Conservation (phyloP, 2,113 vertebrate species). For the Silurus meridionalis region DNA sequence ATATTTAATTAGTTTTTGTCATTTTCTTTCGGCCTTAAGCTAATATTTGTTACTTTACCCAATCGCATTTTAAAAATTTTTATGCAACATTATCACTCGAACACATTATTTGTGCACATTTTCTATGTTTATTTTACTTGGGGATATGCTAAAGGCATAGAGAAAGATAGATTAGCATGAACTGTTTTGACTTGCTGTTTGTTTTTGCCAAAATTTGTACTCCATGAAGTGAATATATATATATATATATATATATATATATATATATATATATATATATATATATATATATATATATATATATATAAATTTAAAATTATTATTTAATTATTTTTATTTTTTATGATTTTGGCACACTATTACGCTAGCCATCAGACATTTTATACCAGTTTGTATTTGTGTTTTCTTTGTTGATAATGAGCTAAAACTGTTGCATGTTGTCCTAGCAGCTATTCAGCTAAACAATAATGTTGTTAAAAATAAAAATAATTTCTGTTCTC, state of each 20-base stretch:
- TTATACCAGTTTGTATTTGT: not conserved
- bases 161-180: conserved; percentile 7
- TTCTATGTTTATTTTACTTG: not conserved
- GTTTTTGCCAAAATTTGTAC: not conserved
- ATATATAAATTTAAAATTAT: no score
- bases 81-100: not conserved
- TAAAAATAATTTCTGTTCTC: not conserved
- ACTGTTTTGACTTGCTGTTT: not conserved
- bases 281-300: no score
- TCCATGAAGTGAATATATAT: no score
- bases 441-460: not conserved
- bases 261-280: no score
- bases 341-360: not conserved
- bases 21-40: not conserved
- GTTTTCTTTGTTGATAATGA: not conserved
- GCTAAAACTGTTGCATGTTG: not conserved
- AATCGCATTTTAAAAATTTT: not conserved
- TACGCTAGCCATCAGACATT: not conserved
- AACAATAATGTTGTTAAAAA: not conserved
- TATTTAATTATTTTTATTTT: not conserved
- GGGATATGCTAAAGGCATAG: conserved; percentile 5
- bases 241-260: no score
- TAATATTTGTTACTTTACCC: not conserved
- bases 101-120: not conserved
- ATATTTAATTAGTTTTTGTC: not conserved